Evolutionary conservation across 2,797 vertebrate genomes (phyloP).

Genomic region (Gallinago solitaria): DNA sequence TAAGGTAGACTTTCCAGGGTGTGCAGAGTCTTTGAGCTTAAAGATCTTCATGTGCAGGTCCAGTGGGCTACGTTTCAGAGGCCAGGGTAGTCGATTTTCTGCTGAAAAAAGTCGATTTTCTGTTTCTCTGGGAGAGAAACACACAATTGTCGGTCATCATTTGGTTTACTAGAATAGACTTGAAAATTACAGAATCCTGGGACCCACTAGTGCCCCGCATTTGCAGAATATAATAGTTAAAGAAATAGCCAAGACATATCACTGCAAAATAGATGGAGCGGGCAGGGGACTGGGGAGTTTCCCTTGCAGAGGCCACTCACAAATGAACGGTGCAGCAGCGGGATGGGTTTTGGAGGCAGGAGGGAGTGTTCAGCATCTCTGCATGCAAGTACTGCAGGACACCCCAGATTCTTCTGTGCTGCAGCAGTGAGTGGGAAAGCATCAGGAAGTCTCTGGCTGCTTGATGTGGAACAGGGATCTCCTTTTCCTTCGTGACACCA

Average conservation of each 20-base stretch:
- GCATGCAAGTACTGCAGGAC: background rate
- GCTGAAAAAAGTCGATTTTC: no score
- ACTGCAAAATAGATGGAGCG: background rate
- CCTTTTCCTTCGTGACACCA: accelerated
- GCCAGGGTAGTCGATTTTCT: accelerated
- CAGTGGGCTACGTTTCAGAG: background rate
- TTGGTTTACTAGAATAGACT: background rate
- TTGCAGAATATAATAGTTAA: background rate
- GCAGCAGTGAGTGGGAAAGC: background rate
- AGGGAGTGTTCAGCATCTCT: background rate
- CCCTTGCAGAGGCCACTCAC: background rate
- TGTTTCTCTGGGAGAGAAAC: background rate
- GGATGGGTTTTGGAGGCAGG: background rate
- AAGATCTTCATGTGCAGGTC: background rate
- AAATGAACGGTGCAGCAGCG: background rate
- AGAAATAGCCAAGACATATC: background rate
- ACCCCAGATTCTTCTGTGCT: background rate
- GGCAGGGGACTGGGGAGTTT: background rate
- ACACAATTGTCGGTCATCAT: background rate
- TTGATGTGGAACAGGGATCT: background rate
- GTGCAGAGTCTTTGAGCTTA: background rate
- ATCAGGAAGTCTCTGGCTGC: background rate
- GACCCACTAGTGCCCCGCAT: background rate
- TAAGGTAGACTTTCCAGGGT: accelerated
- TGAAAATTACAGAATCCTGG: background rate